Percentiles rank a stretch among this genome's conserved stretches.
Evolutionary conservation across 2,888 invertebrate genomes (phyloP).

Genomic region (Stenolophus ochropezus): DNA sequence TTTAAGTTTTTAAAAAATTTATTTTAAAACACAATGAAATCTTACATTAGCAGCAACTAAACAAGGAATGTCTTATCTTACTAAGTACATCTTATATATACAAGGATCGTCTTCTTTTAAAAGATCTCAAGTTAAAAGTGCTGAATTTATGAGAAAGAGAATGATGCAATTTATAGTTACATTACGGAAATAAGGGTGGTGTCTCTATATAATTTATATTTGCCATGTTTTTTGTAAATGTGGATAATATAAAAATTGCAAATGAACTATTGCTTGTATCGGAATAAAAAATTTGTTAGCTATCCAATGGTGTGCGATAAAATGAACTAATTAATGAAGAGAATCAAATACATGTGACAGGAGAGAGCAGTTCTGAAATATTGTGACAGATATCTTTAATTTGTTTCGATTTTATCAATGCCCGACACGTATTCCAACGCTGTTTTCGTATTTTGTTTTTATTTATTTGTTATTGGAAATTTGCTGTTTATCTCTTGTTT

Average conservation of each 20-base stretch:
- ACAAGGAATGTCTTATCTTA: too few relatives aligned
- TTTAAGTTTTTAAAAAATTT: too few relatives aligned
- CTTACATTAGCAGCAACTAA: too few relatives aligned
- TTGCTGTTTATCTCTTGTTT: constrained; percentile 38
- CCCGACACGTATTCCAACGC: not conserved
- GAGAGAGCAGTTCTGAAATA: constrained; percentile 36
- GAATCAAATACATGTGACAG: constrained; percentile 66
- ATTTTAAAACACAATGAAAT: too few relatives aligned
- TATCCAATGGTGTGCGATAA: constrained; percentile 62
- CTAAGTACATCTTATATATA: too few relatives aligned
- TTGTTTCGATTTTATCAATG: constrained; percentile 57
- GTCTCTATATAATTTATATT: too few relatives aligned
- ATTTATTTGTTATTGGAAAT: constrained; percentile 35
- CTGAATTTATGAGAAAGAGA: too few relatives aligned
- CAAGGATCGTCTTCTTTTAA: too few relatives aligned
- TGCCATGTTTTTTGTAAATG: not conserved
- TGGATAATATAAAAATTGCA: not conserved
- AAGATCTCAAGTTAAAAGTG: too few relatives aligned
- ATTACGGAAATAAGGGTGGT: too few relatives aligned
- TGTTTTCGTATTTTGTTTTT: constrained; percentile 40
- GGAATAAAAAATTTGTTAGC: not conserved
- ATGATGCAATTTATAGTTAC: too few relatives aligned
- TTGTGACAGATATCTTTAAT: constrained; percentile 59
- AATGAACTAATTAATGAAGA: constrained; percentile 67
- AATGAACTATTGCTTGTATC: not conserved